Base-by-base conservation (phyloP, 2,113 vertebrate species). In the Zosterops pallidus region DNA sequence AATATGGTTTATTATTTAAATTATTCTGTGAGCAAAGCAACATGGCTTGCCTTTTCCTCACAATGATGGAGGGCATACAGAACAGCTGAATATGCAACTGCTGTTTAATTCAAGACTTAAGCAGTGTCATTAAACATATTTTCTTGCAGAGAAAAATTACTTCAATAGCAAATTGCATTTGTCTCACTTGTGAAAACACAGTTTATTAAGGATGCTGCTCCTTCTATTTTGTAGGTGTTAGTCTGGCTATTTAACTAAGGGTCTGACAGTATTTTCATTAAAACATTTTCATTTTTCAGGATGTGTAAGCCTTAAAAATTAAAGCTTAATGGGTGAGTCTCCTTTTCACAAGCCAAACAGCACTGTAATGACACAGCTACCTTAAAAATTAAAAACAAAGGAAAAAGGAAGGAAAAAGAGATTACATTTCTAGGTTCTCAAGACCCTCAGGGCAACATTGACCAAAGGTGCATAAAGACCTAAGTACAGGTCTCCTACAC, bases 81-180 rank as follows among this genome's bases (percentile, higher is more conserved):
- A 96, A 89, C 76, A 86, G 86, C 91, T 94, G 83, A 95, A 95
- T 86, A 78, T 77, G 82, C 90, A 89, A 83, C 28, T 87, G 84
- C 86, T 70, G 76, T 82, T 89, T 89, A 94, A 97, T 87, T 92
- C 60, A 59, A 75, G 82, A 80, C 31, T 31, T 87, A 90, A 87
- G 88, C 90, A 82, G 71, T 82, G 59, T 83, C 83, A 92, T 94
- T 93, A 95, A 95, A 90, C 57, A 88, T 81, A 92, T 86, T 81
- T 83, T 80, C 26, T 90, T 91, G 81, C 41, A 83, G 68, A 91
- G 60, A 77, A 88, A 95, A 95, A 92, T 77, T 57, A 83, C 69
- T 96, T 91, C 71, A 82, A 62, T 35, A 77, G 86, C 81, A 94
- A 97, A 97, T 79, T 82, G 53, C 83, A 83, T 95, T 95, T 96